These are phyloP conservation scores for Uromys caudimaculatus DNA, from an alignment of 2,797 vertebrate genomes.

Conservation along the genomic window DNA sequence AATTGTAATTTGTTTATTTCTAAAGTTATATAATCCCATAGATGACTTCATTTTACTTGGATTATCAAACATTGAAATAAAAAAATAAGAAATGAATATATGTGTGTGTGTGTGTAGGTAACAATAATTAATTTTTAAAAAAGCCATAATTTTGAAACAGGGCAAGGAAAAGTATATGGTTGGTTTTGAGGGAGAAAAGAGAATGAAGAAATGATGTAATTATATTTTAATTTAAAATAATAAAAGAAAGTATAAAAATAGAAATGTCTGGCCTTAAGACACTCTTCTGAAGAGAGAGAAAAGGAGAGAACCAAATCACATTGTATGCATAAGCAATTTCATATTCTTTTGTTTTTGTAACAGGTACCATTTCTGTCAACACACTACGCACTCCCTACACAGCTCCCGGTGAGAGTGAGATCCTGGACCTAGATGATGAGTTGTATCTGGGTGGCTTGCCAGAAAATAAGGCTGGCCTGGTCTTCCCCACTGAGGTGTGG, in stretches of 20 bases:
- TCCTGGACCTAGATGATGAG: conserved; percentile 97
- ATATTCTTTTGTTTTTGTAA: conserved; percentile 52
- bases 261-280: background rate
- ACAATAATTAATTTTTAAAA: background rate
- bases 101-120: too few species aligned
- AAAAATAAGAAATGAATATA: background rate
- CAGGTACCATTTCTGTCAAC: conserved; percentile 99
- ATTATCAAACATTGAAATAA: background rate
- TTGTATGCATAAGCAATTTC: background rate
- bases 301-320: fast-evolving
- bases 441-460: conserved; percentile 97
- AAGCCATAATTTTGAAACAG: background rate
- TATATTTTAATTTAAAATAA: background rate
- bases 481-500: conserved; percentile 99
- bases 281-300: background rate
- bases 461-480: conserved; percentile 95
- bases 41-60: background rate
- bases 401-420: conserved; percentile 97
- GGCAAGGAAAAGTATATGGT: background rate
- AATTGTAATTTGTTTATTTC: conserved; percentile 11
- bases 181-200: background rate
- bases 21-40: background rate
- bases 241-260: background rate
- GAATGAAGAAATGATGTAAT: background rate
- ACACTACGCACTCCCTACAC: conserved; percentile 96